Percentiles rank a stretch among this genome's conserved stretches.
Evolutionary conservation across 2,797 vertebrate genomes (phyloP).

Genomic region (Microctenopoma lineatum): DNA sequence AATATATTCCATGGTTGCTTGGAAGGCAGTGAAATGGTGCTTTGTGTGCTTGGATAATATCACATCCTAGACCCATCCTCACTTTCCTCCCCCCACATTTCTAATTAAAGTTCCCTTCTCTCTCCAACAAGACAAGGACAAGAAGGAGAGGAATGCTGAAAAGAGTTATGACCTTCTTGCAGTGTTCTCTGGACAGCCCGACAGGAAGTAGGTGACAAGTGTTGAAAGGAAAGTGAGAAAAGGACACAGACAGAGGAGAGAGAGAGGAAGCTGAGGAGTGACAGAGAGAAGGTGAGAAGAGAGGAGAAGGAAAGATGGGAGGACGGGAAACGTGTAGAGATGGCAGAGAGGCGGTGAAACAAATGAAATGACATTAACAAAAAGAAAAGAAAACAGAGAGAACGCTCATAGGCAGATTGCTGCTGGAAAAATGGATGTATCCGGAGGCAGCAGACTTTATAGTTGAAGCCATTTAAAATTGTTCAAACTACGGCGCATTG

Average conservation of each 20-base stretch:
- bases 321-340: constrained; percentile 38
- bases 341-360: constrained; percentile 49
- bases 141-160: constrained; percentile 45
- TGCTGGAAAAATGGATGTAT: constrained; percentile 40
- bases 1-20: constrained; percentile 21
- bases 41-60: constrained; percentile 34
- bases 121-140: constrained; percentile 65
- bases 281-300: constrained; percentile 54
- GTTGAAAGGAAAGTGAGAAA: constrained; percentile 76
- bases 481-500: constrained; percentile 31
- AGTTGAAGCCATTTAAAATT: constrained; percentile 40
- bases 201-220: constrained; percentile 78
- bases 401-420: constrained; percentile 42
- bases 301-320: constrained; percentile 28
- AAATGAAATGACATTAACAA: constrained; percentile 51
- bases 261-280: constrained; percentile 42
- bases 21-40: constrained; percentile 8
- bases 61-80: constrained; percentile 7
- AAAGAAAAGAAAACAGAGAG: constrained; percentile 5
- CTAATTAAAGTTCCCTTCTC: constrained; percentile 69
- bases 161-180: constrained; percentile 70
- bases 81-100: constrained; percentile 24
- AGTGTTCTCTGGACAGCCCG: constrained; percentile 67
- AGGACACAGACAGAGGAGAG: constrained; percentile 49
- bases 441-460: constrained; percentile 43